phyloP scores from a whole-genome alignment of 2,797 vertebrate genomes.

The Coregonus suidteri region DNA sequence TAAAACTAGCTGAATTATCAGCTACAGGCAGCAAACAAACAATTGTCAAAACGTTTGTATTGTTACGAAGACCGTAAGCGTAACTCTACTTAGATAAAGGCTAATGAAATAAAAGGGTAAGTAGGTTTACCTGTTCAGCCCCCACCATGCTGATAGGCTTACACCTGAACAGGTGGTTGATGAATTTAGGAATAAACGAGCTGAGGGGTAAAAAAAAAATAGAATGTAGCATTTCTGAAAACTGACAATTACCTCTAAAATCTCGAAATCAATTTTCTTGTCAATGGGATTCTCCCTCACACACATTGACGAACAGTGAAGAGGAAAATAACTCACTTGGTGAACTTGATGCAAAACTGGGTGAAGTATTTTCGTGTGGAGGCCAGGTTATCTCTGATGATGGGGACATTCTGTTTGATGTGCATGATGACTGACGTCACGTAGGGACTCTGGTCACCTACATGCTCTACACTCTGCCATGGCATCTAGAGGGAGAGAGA shows the following conservation, averaged over 20 bases:
- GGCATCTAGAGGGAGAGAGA: constrained; percentile 83
- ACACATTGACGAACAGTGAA: not conserved
- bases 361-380: constrained; percentile 99
- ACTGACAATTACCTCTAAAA: too few relatives aligned
- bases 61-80: constrained; percentile 43
- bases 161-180: constrained; percentile 98
- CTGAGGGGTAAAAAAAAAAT: constrained; percentile 71
- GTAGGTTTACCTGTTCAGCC: constrained; percentile 96
- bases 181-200: constrained; percentile 99
- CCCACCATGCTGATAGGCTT: constrained; percentile 99
- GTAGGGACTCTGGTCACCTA: constrained; percentile 98
- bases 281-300: constrained; percentile 72
- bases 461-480: constrained; percentile 98
- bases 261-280: not conserved
- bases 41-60: constrained; percentile 72
- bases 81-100: not conserved
- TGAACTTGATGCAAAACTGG: constrained; percentile 99
- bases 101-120: constrained; percentile 76
- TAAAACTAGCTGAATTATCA: not conserved
- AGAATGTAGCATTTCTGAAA: not conserved
- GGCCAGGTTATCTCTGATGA: constrained; percentile 95
- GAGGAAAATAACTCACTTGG: constrained; percentile 84
- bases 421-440: constrained; percentile 98
- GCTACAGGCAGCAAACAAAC: not conserved
- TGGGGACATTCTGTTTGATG: constrained; percentile 97